Percentiles rank a stretch among this genome's conserved stretches.
Evolutionary conservation across 2,797 vertebrate genomes (phyloP).

Genomic region (Poecile montanus): DNA sequence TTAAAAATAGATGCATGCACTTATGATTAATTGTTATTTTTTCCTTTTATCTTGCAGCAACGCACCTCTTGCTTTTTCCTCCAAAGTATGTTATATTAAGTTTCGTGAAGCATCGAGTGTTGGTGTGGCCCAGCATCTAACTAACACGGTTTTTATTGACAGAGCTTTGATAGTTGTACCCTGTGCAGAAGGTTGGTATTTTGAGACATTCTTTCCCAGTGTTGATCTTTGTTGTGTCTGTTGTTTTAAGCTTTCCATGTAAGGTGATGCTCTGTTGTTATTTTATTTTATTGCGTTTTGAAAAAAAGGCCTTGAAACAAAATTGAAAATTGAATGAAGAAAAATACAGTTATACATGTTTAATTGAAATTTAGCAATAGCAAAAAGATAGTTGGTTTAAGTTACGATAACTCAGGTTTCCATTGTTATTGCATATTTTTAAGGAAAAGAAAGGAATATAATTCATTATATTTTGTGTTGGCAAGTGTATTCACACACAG

Average conservation of each 20-base stretch:
- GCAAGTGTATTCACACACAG: background rate
- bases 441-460: background rate
- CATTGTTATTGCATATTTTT: background rate
- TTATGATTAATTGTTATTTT: slow-evolving; percentile 39
- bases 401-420: background rate
- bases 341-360: background rate
- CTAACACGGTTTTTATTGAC: slow-evolving; percentile 99
- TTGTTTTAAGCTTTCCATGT: slow-evolving; percentile 57
- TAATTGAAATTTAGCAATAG: background rate
- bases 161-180: slow-evolving; percentile 99
- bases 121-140: slow-evolving; percentile 99
- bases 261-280: slow-evolving; percentile 17
- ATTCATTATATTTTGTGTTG: background rate
- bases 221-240: slow-evolving; percentile 60
- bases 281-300: background rate
- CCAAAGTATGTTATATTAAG: slow-evolving; percentile 99
- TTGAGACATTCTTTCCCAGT: slow-evolving; percentile 35
- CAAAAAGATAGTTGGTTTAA: background rate
- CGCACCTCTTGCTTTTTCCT: slow-evolving; percentile 92
- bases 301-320: background rate
- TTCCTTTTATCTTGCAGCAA: slow-evolving; percentile 86
- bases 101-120: slow-evolving; percentile 96
- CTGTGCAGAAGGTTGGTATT: slow-evolving; percentile 97
- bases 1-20: background rate
- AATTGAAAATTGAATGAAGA: background rate